phyloP scores from a whole-genome alignment of 2,113 vertebrate genomes.

The Serilophus lunatus region DNA sequence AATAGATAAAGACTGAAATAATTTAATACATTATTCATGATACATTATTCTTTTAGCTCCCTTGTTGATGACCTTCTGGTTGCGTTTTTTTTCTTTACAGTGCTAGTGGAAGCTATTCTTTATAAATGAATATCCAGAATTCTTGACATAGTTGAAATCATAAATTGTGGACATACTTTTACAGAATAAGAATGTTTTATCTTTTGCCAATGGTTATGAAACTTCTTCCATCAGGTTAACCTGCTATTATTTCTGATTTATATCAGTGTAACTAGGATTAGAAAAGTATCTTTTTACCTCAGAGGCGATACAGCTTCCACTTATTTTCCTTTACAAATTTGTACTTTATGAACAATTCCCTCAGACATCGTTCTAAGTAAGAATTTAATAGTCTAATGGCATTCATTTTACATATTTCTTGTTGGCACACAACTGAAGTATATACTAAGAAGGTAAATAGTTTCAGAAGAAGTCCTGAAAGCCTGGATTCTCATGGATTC shows the following conservation, averaged over 20 bases:
- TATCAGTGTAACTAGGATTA: not conserved
- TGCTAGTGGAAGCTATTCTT: slow-evolving; percentile 22
- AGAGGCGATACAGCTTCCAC: not conserved
- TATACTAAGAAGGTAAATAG: not conserved
- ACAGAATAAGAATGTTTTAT: not conserved
- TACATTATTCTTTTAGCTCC: slow-evolving; percentile 42
- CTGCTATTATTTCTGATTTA: not conserved
- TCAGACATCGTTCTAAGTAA: not conserved
- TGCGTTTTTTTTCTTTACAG: not conserved
- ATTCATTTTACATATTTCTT: not conserved
- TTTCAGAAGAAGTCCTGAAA: not conserved
- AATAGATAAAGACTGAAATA: slow-evolving; percentile 58
- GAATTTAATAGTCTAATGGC: not conserved
- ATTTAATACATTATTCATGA: slow-evolving; percentile 64
- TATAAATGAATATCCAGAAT: slow-evolving; percentile 1
- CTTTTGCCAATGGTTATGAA: not conserved
- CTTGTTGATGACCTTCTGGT: slow-evolving; percentile 60
- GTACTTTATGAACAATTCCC: not conserved
- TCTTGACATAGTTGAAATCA: not conserved
- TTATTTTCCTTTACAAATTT: not conserved
- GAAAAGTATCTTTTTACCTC: not conserved
- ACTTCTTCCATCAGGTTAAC: not conserved
- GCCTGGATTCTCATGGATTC: not conserved
- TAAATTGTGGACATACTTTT: not conserved
- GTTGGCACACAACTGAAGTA: not conserved